Percentiles rank a stretch among this genome's conserved stretches.
Conservation (phyloP, 1,140 invertebrate species). For the Anoplolepis gracilipes region DNA sequence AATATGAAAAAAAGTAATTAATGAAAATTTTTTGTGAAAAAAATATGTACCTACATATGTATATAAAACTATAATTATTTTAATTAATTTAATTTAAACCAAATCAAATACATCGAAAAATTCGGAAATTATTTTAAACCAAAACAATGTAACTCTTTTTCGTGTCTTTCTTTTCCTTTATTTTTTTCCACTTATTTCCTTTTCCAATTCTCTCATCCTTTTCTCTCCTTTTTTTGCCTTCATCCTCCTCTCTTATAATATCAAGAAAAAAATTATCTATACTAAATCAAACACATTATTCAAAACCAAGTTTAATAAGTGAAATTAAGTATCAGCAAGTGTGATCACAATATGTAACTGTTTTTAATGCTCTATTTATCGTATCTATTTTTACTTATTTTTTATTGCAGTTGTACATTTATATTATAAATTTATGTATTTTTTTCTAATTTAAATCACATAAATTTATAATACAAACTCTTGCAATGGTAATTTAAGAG, state of each 20-base stretch:
- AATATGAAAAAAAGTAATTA: constrained; percentile 1
- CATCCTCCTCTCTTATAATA: constrained; percentile 24
- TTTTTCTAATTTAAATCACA: too few relatives aligned
- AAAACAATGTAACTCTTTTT: background rate
- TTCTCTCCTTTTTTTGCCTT: background rate
- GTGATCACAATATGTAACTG: constrained; percentile 1
- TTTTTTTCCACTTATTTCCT: background rate
- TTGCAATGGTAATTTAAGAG: constrained; percentile 24
- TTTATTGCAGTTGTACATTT: background rate
- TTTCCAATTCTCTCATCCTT: constrained; percentile 22
- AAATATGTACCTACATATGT: background rate
- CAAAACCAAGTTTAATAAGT: constrained; percentile 13
- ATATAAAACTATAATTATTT: background rate
- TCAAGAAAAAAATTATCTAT: background rate
- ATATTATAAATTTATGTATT: background rate
- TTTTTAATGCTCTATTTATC: background rate
- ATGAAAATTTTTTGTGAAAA: background rate
- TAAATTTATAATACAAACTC: constrained; percentile 22
- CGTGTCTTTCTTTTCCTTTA: background rate
- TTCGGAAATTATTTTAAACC: background rate
- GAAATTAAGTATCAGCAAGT: constrained; percentile 24
- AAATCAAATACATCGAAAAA: background rate
- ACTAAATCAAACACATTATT: constrained; percentile 20
- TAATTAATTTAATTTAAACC: background rate
- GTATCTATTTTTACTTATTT: too few relatives aligned